Percentiles rank a stretch among this genome's conserved stretches.
These are phyloP conservation scores for Macrobrachium rosenbergii DNA, from an alignment of 1,140 invertebrate genomes.

Conservation along the genomic window DNA sequence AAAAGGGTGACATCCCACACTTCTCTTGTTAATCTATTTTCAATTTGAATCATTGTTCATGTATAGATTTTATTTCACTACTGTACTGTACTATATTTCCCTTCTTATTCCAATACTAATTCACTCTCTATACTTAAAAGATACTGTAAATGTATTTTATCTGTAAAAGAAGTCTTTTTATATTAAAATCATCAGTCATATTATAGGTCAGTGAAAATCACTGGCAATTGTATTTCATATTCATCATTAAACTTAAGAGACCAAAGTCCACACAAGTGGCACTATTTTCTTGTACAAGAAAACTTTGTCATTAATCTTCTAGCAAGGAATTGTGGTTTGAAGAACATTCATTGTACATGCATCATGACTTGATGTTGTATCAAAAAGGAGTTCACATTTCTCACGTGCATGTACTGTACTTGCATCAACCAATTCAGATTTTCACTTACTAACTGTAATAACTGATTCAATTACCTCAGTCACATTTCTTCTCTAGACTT, in stretches of 20 bases:
- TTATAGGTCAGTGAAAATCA: no score
- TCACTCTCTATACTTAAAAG: no score
- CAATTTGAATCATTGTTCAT: slow-evolving; percentile 19
- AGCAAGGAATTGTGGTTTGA: no score
- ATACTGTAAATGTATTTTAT: no score
- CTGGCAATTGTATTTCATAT: no score
- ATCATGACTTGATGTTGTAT: not conserved
- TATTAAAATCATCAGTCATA: no score
- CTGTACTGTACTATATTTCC: slow-evolving; percentile 3
- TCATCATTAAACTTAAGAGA: no score
- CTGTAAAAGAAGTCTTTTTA: no score
- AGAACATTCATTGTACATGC: slow-evolving; percentile 20
- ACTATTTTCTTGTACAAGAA: not conserved
- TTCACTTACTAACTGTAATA: slow-evolving; percentile 30
- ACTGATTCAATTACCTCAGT: slow-evolving; percentile 45
- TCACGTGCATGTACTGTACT: not conserved
- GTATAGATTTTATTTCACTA: slow-evolving; percentile 26
- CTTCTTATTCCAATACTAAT: not conserved
- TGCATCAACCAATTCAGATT: slow-evolving; percentile 35
- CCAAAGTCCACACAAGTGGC: slow-evolving; percentile 10
- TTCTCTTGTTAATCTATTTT: slow-evolving; percentile 22
- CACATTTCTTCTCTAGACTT: slow-evolving; percentile 48
- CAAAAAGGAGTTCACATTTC: not conserved
- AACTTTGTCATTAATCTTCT: not conserved
- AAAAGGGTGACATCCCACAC: slow-evolving; percentile 26